Evolutionary conservation across 1,140 invertebrate genomes (phyloP), one percentile per base, ranked within the genome.

Genomic region (Ruditapes philippinarum): DNA sequence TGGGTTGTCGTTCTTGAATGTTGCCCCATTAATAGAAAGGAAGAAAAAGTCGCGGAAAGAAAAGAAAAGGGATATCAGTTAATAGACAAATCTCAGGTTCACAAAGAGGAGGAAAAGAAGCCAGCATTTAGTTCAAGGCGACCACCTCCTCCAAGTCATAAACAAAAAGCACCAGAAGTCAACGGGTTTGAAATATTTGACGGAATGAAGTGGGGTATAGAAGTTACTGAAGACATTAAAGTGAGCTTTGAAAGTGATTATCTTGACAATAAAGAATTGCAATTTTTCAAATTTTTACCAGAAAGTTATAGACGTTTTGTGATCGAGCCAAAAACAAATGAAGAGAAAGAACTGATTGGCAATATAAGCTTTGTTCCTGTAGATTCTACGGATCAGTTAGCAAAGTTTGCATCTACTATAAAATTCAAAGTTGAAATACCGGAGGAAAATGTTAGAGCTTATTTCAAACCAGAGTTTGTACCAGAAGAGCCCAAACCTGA

Each of bases 1-100:
- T 96, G 95, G 95, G 91, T 89, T 68, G 81, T 93, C 36, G 84
- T 95, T 57, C 84, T 95, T 1, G 94, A 94, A 79, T 89, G 88
- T 40, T 92, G 92, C 51, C 89, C 93, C 2, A 7, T 89, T 25
- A 36, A 51, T 0, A 28, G 84, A 33, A 49, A 91, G 0, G 83
- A 90, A 0, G 80, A 79, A 2, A 90, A 85, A 28, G 84, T 91
- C 4, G 70, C 65, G 28, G 49, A 84, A n/a, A 78, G 94, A 86
- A 91, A 90, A 22, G 90, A 88, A 31, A 90, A 89, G 80, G 92
- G 92, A 40, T 92, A 90, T 70, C 49, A 76, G 60, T 70, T 89
- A 70, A 60, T 91, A 33, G 87, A 89, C 49, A 92, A 92, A 68
- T 86, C 91, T 31, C 60, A 89, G 36, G 51, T 91, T 19, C 81